Percentiles rank a stretch among this genome's conserved stretches.
These are phyloP conservation scores for Zoanthus sociatus DNA, from an alignment of 92 coral and sea anemone species.

Conservation along the genomic window DNA sequence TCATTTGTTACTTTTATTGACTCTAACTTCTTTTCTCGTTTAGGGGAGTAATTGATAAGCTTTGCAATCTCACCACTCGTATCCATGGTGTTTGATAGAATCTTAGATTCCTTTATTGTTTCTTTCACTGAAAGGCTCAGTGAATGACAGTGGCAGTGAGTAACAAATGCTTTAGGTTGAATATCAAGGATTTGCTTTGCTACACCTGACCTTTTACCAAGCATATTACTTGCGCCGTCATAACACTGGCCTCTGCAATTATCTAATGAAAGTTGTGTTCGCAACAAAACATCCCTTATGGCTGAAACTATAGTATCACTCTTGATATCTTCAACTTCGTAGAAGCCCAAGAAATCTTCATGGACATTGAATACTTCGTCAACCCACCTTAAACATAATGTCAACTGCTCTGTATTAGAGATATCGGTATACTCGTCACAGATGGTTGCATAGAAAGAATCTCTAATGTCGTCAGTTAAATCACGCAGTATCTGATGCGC, in stretches of 20 bases:
- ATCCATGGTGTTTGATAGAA: not conserved
- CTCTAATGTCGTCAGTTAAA: no score
- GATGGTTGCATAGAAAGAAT: no score
- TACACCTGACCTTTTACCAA: no score
- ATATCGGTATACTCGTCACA: no score
- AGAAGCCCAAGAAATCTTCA: no score
- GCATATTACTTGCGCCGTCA: not conserved
- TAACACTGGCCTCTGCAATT: not conserved
- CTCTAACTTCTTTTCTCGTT: not conserved
- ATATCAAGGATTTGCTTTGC: not conserved
- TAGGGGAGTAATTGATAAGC: not conserved
- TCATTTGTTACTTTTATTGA: not conserved
- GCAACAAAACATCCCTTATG: no score
- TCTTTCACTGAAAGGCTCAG: conserved; percentile 5
- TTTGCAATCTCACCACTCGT: not conserved
- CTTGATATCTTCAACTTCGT: no score
- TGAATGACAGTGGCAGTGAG: not conserved
- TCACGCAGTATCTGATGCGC: no score
- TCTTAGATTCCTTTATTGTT: not conserved
- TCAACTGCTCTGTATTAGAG: no score
- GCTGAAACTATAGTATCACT: no score
- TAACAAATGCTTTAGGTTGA: not conserved
- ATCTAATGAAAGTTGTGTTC: not conserved
- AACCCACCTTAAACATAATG: no score
- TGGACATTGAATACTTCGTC: no score